phyloP scores from a whole-genome alignment of 2,113 vertebrate species.

The Campylomormyrus numenius region DNA sequence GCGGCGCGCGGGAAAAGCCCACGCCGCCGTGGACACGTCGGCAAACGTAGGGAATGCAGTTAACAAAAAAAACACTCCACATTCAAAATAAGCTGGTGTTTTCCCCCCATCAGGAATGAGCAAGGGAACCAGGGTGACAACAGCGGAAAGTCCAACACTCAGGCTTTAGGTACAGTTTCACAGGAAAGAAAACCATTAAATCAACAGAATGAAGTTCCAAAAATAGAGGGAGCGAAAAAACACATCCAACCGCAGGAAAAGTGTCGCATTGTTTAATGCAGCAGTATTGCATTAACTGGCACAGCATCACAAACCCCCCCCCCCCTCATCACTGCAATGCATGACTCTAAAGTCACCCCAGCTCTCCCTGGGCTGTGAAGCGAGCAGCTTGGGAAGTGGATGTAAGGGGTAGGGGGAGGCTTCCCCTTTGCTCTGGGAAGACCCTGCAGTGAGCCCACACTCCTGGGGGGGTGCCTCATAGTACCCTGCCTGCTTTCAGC shows the following conservation, averaged over 20 bases:
- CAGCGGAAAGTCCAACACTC: background rate
- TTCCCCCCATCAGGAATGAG: background rate
- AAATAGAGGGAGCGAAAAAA: background rate
- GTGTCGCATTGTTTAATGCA: background rate
- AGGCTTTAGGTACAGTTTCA: background rate
- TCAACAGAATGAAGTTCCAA: background rate
- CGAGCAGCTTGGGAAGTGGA: background rate
- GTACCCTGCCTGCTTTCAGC: background rate
- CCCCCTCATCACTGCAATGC: background rate
- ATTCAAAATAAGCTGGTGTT: background rate
- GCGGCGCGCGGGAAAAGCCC: too few relatives aligned
- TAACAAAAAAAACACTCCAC: background rate
- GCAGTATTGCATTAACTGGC: background rate
- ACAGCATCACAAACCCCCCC: background rate
- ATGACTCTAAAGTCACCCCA: background rate
- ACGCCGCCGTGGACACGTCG: background rate
- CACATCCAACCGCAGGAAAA: background rate
- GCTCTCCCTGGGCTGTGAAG: background rate
- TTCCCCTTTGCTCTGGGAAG: background rate
- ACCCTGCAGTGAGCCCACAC: background rate
- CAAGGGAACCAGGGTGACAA: background rate
- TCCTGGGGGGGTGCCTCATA: background rate
- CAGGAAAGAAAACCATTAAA: background rate
- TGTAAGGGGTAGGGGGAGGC: background rate
- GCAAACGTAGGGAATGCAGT: background rate